Conservation (phyloP, 2,797 vertebrate species). For the Phataginus tricuspis region DNA sequence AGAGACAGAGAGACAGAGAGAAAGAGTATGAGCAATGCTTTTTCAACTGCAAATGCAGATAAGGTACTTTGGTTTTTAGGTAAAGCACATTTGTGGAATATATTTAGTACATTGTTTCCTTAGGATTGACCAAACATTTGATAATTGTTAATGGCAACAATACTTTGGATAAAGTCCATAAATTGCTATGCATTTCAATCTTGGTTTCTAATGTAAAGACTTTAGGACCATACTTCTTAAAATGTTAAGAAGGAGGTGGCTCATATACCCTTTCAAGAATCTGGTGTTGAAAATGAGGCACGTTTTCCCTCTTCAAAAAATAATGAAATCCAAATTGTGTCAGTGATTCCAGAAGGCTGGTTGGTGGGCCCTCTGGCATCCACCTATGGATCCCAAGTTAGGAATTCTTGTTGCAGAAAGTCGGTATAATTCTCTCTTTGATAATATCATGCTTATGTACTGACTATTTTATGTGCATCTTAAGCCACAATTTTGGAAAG, state of each 20-base stretch:
- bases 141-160: background rate
- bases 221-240: background rate
- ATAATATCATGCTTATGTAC: background rate
- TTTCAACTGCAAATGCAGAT: background rate
- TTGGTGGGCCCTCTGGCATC: background rate
- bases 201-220: background rate
- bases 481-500: background rate
- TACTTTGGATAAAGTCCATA: background rate
- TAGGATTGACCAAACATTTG: background rate
- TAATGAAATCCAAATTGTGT: background rate
- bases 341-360: background rate
- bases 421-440: background rate
- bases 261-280: background rate
- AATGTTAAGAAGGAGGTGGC: background rate
- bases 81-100: background rate
- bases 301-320: background rate
- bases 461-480: background rate
- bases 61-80: background rate
- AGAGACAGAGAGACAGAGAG: background rate
- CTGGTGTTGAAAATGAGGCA: background rate
- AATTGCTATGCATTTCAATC: background rate
- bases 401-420: background rate
- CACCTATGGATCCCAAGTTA: background rate
- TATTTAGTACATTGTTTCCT: background rate
- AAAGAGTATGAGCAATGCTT: background rate